phyloP scores from a whole-genome alignment of 2,888 invertebrate species.

The Clistopyga incitator region DNA sequence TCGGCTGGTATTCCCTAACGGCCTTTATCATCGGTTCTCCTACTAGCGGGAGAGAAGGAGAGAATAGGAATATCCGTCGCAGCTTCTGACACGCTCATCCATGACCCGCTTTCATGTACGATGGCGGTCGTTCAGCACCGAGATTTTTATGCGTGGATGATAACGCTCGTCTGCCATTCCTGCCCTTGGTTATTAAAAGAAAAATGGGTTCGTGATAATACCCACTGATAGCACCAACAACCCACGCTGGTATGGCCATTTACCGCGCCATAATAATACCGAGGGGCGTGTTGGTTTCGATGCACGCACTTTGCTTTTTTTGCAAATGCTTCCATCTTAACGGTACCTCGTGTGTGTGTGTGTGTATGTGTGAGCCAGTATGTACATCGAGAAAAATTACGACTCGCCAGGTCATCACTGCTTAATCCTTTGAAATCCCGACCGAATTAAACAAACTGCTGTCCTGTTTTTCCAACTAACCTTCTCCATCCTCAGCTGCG shows the following conservation, averaged over 20 bases:
- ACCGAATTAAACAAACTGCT: too few relatives aligned
- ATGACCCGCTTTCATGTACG: conserved; percentile 5
- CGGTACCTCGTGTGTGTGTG: neutral
- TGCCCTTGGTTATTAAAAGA: conserved; percentile 54
- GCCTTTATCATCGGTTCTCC: neutral
- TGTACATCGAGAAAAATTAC: too few relatives aligned
- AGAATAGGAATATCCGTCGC: conserved; percentile 51
- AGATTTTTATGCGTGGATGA: conserved; percentile 60
- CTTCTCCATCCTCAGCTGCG: too few relatives aligned
- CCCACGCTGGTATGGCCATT: conserved; percentile 3
- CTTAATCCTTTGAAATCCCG: too few relatives aligned
- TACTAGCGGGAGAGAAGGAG: neutral
- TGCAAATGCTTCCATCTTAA: neutral
- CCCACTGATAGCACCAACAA: conserved; percentile 12
- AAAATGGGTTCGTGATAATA: conserved; percentile 59
- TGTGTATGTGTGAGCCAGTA: too few relatives aligned
- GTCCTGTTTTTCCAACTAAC: too few relatives aligned
- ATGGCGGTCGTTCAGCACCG: conserved; percentile 26
- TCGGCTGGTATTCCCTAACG: conserved; percentile 10
- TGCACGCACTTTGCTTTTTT: conserved; percentile 10
- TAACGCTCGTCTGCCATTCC: conserved; percentile 33
- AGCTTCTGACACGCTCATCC: conserved; percentile 31
- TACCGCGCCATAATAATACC: conserved; percentile 3
- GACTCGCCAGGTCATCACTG: too few relatives aligned
- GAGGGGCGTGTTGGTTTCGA: conserved; percentile 19